A percentile compares a stretch with the other conserved stretches of the same genome.
Conservation (phyloP, 30 jellyfish, hydroid and myxozoan species). For the Aurelia aurita complex sp. Pacific region DNA sequence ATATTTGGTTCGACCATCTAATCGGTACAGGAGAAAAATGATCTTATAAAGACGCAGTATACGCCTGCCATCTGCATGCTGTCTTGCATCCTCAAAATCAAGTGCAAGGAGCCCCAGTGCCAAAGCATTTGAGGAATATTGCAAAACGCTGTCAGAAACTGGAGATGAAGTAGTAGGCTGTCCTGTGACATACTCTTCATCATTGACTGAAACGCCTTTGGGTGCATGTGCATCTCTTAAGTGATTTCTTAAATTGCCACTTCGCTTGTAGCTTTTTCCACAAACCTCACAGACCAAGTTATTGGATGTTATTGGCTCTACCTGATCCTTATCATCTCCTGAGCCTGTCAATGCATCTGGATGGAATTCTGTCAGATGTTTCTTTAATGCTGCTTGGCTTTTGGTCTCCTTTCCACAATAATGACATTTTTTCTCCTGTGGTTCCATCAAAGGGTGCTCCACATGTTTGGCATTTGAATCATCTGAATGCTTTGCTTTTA, state of each 20-base stretch:
- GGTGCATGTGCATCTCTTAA: slow-evolving; percentile 40
- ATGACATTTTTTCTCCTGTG: not conserved
- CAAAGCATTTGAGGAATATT: slow-evolving; percentile 29
- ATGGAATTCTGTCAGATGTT: no score
- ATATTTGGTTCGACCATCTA: slow-evolving; percentile 16
- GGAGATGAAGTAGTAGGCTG: not conserved
- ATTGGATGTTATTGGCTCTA: not conserved
- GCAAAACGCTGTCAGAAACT: not conserved
- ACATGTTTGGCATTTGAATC: not conserved
- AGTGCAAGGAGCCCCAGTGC: not conserved
- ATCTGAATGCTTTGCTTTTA: not conserved
- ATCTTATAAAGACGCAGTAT: slow-evolving; percentile 11
- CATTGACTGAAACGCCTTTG: slow-evolving; percentile 28
- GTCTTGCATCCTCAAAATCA: slow-evolving; percentile 27
- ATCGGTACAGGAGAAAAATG: not conserved
- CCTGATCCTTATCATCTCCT: no score
- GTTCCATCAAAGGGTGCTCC: not conserved
- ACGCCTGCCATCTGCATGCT: slow-evolving; percentile 31
- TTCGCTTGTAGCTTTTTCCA: slow-evolving; percentile 34
- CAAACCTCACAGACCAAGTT: slow-evolving; percentile 20
- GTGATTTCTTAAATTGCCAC: slow-evolving; percentile 32
- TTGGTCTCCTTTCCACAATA: no score
- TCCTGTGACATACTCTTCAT: slow-evolving; percentile 32
- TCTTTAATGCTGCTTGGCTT: no score
- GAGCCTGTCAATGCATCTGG: no score